Conservation (phyloP, 2,113 vertebrate species). For the Scomber japonicus region DNA sequence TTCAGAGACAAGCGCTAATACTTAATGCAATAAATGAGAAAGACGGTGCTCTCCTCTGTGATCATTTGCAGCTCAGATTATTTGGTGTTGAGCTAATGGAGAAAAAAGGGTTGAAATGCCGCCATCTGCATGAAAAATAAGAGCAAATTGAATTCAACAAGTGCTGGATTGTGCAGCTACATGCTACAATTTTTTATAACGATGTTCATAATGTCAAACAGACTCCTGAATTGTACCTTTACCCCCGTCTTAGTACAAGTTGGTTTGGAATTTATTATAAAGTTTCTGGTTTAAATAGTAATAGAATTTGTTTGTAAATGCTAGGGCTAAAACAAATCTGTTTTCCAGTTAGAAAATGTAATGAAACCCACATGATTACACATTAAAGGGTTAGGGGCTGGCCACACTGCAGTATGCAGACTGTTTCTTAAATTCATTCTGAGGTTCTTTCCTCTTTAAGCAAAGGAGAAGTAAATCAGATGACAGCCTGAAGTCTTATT, state of each 20-base stretch:
- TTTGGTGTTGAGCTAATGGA: neutral
- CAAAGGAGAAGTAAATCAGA: constrained; percentile 57
- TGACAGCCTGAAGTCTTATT: constrained; percentile 50
- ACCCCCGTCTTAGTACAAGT: neutral
- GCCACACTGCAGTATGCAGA: constrained; percentile 41
- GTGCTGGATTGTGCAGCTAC: neutral
- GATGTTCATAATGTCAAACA: constrained; percentile 17
- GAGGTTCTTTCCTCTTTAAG: constrained; percentile 34
- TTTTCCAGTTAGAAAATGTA: constrained; percentile 22
- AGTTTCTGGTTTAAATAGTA: constrained; percentile 22
- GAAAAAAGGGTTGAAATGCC: neutral
- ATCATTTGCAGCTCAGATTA: too few species aligned
- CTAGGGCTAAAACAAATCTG: constrained; percentile 49
- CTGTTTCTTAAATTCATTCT: constrained; percentile 33
- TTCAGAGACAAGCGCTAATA: neutral
- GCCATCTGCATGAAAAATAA: neutral
- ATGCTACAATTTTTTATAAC: neutral
- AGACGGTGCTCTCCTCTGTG: neutral
- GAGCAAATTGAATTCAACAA: neutral
- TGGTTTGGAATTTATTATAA: constrained; percentile 10
- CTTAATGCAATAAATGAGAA: neutral
- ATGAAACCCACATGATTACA: constrained; percentile 41
- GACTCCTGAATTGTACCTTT: constrained; percentile 4
- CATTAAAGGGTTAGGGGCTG: constrained; percentile 47
- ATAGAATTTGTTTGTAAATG: constrained; percentile 41